phyloP scores from a whole-genome alignment of 1,140 invertebrate species.

The Parapsyche elsis region DNA sequence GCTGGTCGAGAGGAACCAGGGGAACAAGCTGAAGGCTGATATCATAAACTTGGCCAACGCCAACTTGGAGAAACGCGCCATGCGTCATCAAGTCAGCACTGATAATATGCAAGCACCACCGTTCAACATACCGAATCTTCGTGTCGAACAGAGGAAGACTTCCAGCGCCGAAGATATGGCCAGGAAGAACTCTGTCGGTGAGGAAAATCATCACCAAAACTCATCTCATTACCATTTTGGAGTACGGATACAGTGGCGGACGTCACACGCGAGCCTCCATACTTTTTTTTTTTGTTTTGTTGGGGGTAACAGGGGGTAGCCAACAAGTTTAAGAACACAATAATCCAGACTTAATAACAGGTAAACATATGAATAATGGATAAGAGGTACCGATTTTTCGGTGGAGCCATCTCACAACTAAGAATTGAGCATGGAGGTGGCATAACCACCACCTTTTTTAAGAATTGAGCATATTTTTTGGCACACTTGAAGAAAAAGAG shows the following conservation, averaged over 20 bases:
- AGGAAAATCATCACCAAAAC: not conserved
- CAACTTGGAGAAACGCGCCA: constrained; percentile 78
- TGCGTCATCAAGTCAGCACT: constrained; percentile 85
- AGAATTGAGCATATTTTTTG: too few species aligned
- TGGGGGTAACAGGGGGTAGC: too few species aligned
- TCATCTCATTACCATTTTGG: not conserved
- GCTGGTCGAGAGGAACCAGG: constrained; percentile 88
- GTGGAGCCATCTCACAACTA: too few species aligned
- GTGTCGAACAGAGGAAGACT: constrained; percentile 86
- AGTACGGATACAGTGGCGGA: too few species aligned
- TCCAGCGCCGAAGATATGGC: constrained; percentile 90
- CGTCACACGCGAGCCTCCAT: too few species aligned
- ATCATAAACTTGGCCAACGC: constrained; percentile 79
- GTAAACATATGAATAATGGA: not conserved
- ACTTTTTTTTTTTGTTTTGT: too few species aligned
- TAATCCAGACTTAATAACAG: too few species aligned
- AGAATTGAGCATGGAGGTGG: too few species aligned
- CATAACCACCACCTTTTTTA: too few species aligned
- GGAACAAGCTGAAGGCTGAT: constrained; percentile 85
- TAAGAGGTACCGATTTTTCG: too few species aligned
- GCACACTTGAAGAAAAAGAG: too few species aligned
- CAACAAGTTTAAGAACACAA: not conserved
- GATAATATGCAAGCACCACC: constrained; percentile 87
- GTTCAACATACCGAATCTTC: constrained; percentile 86
- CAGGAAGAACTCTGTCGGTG: constrained; percentile 82